Evolutionary conservation across 64 coral and sea anemone species (phyloP).

Genomic region (Acropora yongei): DNA sequence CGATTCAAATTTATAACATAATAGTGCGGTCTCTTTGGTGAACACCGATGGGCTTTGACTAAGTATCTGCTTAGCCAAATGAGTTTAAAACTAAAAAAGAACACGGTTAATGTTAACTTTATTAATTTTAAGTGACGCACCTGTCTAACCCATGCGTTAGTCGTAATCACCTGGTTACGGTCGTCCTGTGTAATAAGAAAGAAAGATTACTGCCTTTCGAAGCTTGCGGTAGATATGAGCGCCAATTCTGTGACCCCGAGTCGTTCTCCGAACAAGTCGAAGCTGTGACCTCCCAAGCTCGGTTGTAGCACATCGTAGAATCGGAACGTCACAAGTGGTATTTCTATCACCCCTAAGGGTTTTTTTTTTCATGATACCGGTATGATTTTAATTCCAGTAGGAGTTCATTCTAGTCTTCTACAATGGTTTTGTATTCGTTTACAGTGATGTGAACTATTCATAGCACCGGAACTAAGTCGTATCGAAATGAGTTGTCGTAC

Average conservation of each 20-base stretch:
- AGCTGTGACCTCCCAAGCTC: too few species aligned
- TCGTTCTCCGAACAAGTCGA: too few species aligned
- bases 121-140: conserved; percentile 2
- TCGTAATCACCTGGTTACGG: conserved; percentile 84
- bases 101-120: neutral
- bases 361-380: too few species aligned
- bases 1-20: too few species aligned
- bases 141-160: conserved; percentile 90
- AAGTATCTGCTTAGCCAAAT: too few species aligned
- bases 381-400: too few species aligned
- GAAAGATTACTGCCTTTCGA: neutral
- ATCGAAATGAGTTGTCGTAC: too few species aligned
- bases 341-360: too few species aligned
- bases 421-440: neutral
- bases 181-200: conserved; percentile 54
- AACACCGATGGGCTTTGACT: neutral
- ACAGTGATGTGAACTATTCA: neutral
- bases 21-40: neutral
- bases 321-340: too few species aligned
- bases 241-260: neutral
- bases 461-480: neutral
- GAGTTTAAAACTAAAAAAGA: neutral
- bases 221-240: neutral
- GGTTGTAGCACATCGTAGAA: too few species aligned
- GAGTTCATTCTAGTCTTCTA: neutral